Evolutionary conservation across 2,888 invertebrate species (phyloP).

Genomic region (Idaea biselata): DNA sequence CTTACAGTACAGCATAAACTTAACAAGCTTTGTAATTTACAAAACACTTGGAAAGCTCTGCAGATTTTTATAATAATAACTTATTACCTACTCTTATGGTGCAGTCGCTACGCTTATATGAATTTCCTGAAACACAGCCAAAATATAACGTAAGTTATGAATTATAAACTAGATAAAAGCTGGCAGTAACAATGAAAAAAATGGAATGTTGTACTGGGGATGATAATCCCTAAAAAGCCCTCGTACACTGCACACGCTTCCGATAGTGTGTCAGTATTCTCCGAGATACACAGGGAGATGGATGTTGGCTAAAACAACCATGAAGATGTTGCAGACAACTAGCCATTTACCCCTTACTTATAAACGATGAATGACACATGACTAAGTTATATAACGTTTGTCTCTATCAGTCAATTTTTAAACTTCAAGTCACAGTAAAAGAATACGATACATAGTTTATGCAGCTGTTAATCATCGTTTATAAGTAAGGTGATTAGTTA

Average conservation of each 20-base stretch:
- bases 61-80: not conserved
- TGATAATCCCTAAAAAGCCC: not conserved
- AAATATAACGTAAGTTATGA: conserved; percentile 2
- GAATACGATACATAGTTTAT: no score
- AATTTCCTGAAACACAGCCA: conserved; percentile 4
- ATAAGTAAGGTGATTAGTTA: no score
- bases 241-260: not conserved
- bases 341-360: no score
- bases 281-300: no score
- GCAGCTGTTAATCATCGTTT: no score
- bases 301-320: no score
- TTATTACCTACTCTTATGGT: not conserved
- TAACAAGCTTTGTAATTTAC: not conserved
- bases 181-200: conserved; percentile 3
- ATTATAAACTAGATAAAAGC: conserved; percentile 3
- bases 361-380: no score
- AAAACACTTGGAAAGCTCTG: not conserved
- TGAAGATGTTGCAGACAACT: no score
- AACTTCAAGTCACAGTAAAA: no score
- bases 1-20: not conserved
- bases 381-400: no score
- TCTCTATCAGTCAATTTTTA: no score
- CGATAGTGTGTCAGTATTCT: no score
- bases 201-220: not conserved
- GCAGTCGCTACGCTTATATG: not conserved